Percentiles rank a stretch among this genome's conserved stretches.
Conservation (phyloP, 2,888 invertebrate genomes). For the Cataglyphis albicans region DNA sequence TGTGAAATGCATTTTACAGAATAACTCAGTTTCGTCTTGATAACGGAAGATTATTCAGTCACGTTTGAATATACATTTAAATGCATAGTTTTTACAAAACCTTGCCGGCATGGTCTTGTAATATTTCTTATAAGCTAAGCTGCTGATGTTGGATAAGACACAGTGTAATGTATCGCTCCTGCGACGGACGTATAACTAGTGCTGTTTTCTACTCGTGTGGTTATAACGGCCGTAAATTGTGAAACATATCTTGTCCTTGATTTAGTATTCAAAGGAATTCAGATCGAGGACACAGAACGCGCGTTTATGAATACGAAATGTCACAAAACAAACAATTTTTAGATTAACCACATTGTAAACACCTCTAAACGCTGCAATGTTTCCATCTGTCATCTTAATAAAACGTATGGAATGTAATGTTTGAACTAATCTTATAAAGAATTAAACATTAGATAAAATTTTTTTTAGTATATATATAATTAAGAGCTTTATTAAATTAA, state of each 20-base stretch:
- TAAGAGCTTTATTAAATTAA: not conserved
- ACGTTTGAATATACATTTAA: not conserved
- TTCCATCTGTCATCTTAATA: not conserved
- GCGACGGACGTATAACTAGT: not conserved
- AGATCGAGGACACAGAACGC: constrained; percentile 10
- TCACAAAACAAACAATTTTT: not conserved
- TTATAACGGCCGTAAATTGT: constrained; percentile 4
- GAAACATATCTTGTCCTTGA: constrained; percentile 31
- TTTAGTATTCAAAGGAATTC: constrained; percentile 25
- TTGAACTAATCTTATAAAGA: not conserved
- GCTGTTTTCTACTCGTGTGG: constrained; percentile 20
- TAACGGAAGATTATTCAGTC: constrained; percentile 5
- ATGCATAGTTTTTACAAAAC: constrained; percentile 6
- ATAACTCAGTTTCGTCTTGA: constrained; percentile 3
- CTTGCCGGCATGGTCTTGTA: constrained; percentile 8
- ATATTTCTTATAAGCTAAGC: constrained; percentile 41
- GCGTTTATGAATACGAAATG: not conserved
- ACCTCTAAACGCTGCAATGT: not conserved
- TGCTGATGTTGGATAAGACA: constrained; percentile 27
- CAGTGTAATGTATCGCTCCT: not conserved
- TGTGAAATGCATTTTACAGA: not conserved
- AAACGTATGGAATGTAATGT: too few relatives aligned
- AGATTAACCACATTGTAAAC: not conserved
- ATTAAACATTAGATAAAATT: not conserved
- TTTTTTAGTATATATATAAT: not conserved